Evolutionary conservation across 2,888 invertebrate species (phyloP).

Genomic region (Himalopsyche kuldschensis): DNA sequence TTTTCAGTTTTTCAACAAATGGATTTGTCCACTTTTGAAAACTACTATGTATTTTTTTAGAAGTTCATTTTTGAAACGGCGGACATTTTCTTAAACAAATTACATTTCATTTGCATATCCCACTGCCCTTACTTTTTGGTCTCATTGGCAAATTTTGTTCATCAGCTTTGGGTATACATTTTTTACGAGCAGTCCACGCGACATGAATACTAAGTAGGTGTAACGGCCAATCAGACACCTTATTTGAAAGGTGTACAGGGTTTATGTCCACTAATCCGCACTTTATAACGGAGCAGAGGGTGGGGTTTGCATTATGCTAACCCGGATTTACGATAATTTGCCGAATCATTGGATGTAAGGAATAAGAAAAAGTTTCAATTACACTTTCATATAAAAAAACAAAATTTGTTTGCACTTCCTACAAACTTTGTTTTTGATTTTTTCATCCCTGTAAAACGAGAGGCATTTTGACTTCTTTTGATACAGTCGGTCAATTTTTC

Average conservation of each 20-base stretch:
- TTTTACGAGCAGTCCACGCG: neutral
- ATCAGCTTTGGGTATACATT: neutral
- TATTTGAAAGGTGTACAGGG: neutral
- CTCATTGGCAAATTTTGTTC: neutral
- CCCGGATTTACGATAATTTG: neutral
- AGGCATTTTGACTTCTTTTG: too few relatives aligned
- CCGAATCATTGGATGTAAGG: neutral
- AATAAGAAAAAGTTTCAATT: too few relatives aligned
- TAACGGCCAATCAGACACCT: neutral
- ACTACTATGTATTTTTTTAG: too few relatives aligned
- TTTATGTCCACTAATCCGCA: neutral
- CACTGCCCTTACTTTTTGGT: neutral
- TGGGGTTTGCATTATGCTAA: neutral
- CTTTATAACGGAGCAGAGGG: neutral
- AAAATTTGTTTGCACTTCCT: too few relatives aligned
- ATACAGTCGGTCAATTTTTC: too few relatives aligned
- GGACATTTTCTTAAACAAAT: too few relatives aligned
- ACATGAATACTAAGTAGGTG: neutral
- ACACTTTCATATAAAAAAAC: too few relatives aligned
- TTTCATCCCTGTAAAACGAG: too few relatives aligned
- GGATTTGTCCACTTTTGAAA: too few relatives aligned
- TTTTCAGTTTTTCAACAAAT: too few relatives aligned
- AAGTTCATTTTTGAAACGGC: too few relatives aligned
- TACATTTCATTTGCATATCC: neutral
- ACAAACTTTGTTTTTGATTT: too few relatives aligned